Conservation (phyloP, 2,888 invertebrate species). For the Nudaria mundana region DNA sequence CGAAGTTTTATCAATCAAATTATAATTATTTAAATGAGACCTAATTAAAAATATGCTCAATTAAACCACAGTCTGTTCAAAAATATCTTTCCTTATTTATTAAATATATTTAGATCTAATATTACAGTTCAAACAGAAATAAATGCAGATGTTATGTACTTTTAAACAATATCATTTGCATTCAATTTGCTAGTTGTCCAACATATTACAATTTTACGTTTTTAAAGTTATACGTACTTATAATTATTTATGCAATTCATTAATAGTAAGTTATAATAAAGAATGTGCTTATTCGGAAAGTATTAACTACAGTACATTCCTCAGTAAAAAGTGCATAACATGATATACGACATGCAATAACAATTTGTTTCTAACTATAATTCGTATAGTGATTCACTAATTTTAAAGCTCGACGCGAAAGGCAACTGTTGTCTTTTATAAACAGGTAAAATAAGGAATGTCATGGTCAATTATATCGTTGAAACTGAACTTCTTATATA, state of each 20-base stretch:
- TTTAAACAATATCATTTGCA: conserved; percentile 33
- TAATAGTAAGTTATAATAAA: conserved; percentile 16
- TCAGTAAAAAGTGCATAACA: conserved; percentile 21
- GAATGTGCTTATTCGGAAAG: conserved; percentile 23
- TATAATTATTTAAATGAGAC: conserved; percentile 5
- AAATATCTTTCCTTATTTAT: conserved; percentile 11
- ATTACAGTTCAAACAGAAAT: conserved; percentile 19
- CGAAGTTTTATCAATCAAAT: conserved; percentile 6
- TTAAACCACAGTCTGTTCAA: conserved; percentile 8
- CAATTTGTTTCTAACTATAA: conserved; percentile 27
- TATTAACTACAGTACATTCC: conserved; percentile 15
- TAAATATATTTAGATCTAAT: conserved; percentile 22
- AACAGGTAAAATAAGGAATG: conserved; percentile 42
- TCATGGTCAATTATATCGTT: conserved; percentile 39
- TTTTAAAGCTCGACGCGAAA: conserved; percentile 36
- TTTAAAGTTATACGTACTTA: conserved; percentile 11
- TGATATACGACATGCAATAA: conserved; percentile 22
- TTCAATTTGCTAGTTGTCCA: conserved; percentile 20
- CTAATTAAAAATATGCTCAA: conserved; percentile 16
- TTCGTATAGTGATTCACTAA: conserved; percentile 28
- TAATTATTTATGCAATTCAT: conserved; percentile 3
- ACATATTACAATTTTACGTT: conserved; percentile 16
- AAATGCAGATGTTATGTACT: conserved; percentile 29
- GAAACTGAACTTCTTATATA: conserved; percentile 34
- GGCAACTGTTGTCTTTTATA: conserved; percentile 33